Percentiles rank a stretch among this genome's conserved stretches.
phyloP scores from a whole-genome alignment of 2,113 vertebrate genomes.

The Lethenteron reissneri region DNA sequence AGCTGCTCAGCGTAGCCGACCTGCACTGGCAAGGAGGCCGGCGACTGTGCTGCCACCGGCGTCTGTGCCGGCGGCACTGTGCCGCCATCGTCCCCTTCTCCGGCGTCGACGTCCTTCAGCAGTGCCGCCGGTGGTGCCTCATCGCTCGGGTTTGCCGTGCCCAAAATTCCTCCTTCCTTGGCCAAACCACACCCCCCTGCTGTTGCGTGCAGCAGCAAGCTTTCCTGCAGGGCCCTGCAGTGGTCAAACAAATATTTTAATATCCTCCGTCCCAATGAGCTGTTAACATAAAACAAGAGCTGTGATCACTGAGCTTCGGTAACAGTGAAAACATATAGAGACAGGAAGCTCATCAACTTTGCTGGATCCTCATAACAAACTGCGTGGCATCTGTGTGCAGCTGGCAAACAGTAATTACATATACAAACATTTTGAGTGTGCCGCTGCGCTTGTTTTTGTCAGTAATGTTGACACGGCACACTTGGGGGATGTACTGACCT shows the following conservation, averaged over 20 bases:
- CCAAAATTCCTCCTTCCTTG: background rate
- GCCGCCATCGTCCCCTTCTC: slow-evolving; percentile 32
- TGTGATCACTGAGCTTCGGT: background rate
- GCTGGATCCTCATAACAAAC: background rate
- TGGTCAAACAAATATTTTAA: background rate
- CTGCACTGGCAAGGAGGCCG: slow-evolving; percentile 23
- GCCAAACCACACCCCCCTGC: background rate
- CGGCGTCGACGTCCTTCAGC: slow-evolving; percentile 32
- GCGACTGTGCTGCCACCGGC: slow-evolving; percentile 23
- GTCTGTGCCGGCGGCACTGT: slow-evolving; percentile 15
- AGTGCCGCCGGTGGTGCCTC: background rate
- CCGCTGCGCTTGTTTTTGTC: background rate
- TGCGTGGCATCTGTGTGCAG: background rate
- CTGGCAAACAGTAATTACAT: background rate
- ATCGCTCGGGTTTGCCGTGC: background rate
- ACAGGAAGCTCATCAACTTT: background rate
- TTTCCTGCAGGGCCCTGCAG: slow-evolving; percentile 5
- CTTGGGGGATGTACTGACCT: slow-evolving; percentile 29
- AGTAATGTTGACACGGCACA: background rate
- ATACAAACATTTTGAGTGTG: background rate
- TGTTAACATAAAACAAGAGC: background rate
- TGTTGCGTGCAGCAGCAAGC: slow-evolving; percentile 1
- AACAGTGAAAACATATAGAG: background rate
- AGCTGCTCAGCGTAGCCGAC: slow-evolving; percentile 58
- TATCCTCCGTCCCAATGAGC: background rate